phyloP scores from a whole-genome alignment of 2,113 vertebrate genomes.

The Nannobrachium achirus region DNA sequence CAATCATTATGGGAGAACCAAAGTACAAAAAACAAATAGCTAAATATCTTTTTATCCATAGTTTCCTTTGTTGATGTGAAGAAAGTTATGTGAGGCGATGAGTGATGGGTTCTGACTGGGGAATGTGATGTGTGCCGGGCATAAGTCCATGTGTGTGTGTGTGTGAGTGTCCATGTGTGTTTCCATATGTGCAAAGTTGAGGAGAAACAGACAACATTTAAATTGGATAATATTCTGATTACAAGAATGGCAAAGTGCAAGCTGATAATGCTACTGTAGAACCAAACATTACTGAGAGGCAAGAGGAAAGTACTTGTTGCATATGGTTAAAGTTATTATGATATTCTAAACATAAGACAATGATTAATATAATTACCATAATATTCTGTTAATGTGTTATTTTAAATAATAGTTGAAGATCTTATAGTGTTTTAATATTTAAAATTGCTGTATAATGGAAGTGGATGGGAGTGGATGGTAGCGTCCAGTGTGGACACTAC shows the following conservation, averaged over 20 bases:
- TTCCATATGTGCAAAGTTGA: not conserved
- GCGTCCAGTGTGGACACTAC: too few relatives aligned
- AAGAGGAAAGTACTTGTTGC: too few relatives aligned
- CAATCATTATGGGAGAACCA: slow-evolving; percentile 16
- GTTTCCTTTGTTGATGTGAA: not conserved
- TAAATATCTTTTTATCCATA: not conserved
- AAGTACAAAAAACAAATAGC: not conserved
- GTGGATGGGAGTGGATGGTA: too few relatives aligned
- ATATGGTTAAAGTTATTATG: too few relatives aligned
- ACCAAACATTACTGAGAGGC: too few relatives aligned
- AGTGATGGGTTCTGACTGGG: slow-evolving; percentile 25
- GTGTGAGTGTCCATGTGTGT: slow-evolving; percentile 21
- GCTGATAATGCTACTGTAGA: too few relatives aligned
- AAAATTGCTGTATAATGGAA: too few relatives aligned
- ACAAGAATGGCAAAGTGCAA: not conserved
- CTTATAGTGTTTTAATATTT: too few relatives aligned
- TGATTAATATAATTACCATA: too few relatives aligned
- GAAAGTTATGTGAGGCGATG: slow-evolving; percentile 28
- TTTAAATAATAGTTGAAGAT: too few relatives aligned
- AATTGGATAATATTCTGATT: not conserved
- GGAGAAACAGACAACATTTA: slow-evolving; percentile 16
- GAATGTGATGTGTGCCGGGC: not conserved
- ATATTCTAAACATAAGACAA: too few relatives aligned
- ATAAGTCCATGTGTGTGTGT: not conserved
- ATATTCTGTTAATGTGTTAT: too few relatives aligned